Conservation (phyloP, 2,797 vertebrate genomes). For the Falco biarmicus region DNA sequence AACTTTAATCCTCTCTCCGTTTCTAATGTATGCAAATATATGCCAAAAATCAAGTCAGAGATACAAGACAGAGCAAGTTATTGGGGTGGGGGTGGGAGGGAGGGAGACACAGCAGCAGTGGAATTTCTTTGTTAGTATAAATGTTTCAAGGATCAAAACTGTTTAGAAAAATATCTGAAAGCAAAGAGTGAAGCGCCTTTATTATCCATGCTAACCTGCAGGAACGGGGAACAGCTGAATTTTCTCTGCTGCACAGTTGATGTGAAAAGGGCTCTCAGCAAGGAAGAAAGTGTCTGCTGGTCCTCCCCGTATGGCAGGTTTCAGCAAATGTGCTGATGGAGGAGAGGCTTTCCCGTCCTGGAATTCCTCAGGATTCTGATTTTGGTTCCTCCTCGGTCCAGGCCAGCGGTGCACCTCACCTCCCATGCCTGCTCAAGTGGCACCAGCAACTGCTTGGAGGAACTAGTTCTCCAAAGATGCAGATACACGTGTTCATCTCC, state of each 20-base stretch:
- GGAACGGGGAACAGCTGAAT: background rate
- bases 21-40: constrained; percentile 74
- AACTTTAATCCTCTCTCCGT: constrained; percentile 72
- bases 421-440: background rate
- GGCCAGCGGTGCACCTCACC: background rate
- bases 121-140: constrained; percentile 55
- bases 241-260: background rate
- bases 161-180: constrained; percentile 47
- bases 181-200: background rate
- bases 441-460: background rate
- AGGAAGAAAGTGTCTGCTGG: background rate
- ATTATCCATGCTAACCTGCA: background rate
- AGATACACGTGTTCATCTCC: background rate
- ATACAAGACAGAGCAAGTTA: constrained; percentile 59
- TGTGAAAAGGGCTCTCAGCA: background rate
- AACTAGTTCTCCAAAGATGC: background rate
- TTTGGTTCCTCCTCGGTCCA: background rate
- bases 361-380: background rate
- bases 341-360: background rate
- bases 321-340: background rate
- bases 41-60: constrained; percentile 67
- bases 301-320: background rate
- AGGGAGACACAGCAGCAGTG: constrained; percentile 14
- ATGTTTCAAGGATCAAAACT: constrained; percentile 37
- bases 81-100: background rate